These are phyloP conservation scores for Petrophora chlorosata DNA, from an alignment of 2,888 invertebrate species.

Conservation along the genomic window DNA sequence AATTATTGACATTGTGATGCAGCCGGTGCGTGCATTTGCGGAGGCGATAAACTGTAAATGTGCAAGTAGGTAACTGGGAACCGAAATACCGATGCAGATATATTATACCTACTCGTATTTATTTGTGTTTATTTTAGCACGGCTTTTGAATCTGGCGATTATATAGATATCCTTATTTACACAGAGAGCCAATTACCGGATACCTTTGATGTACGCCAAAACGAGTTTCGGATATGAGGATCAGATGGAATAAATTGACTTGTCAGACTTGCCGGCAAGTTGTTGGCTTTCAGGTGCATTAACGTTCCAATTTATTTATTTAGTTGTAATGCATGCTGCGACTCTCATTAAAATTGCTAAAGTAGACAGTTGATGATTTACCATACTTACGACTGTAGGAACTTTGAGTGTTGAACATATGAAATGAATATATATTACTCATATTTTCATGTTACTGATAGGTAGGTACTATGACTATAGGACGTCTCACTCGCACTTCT, in stretches of 20 bases:
- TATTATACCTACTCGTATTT: conserved; percentile 6
- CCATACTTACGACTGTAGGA: too few species aligned
- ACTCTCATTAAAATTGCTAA: conserved; percentile 28
- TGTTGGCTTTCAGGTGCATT: conserved; percentile 57
- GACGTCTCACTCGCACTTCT: too few species aligned
- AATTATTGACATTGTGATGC: conserved; percentile 9
- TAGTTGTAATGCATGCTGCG: conserved; percentile 29
- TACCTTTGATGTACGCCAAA: conserved; percentile 70
- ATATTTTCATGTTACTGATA: too few species aligned
- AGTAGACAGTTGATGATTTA: background rate
- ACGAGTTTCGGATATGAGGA: conserved; percentile 68
- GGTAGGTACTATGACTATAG: too few species aligned
- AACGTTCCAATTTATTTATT: conserved; percentile 59
- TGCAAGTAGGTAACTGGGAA: conserved; percentile 18
- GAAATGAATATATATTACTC: too few species aligned
- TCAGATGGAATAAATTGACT: conserved; percentile 74
- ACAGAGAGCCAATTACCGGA: conserved; percentile 67
- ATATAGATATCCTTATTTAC: conserved; percentile 43
- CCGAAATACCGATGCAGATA: conserved; percentile 25
- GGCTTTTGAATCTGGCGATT: conserved; percentile 27
- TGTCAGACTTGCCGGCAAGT: conserved; percentile 56
- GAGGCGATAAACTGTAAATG: conserved; percentile 2
- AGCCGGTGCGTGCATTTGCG: background rate
- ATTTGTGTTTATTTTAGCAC: conserved; percentile 34
- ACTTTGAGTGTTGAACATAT: too few species aligned